Evolutionary conservation across 2,797 vertebrate species (phyloP).

Genomic region (Takifugu rubripes): DNA sequence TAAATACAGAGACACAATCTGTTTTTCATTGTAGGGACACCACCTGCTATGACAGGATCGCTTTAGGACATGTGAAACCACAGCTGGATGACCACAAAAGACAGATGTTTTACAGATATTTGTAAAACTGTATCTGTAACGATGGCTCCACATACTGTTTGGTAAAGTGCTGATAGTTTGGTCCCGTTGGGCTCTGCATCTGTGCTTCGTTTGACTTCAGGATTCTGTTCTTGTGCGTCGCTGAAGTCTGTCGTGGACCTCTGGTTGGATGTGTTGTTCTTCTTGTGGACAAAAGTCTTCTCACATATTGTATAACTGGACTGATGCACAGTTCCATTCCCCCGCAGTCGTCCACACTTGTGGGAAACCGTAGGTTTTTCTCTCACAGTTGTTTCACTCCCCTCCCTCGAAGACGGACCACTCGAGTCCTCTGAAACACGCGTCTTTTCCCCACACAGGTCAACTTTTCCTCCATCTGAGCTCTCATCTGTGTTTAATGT

Average conservation of each 20-base stretch:
- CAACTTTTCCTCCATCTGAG: constrained; percentile 20
- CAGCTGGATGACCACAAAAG: too few species aligned
- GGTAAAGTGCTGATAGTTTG: constrained; percentile 35
- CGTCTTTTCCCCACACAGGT: constrained; percentile 18
- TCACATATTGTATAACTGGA: constrained; percentile 23
- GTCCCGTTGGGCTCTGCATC: constrained; percentile 28
- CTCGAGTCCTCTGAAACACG: constrained; percentile 17
- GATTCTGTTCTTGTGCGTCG: constrained; percentile 12
- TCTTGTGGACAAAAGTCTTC: constrained; percentile 1
- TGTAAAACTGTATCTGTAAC: not conserved
- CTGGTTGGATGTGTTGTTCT: constrained; percentile 20
- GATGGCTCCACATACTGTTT: constrained; percentile 39
- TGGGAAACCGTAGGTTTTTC: constrained; percentile 30
- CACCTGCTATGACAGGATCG: too few species aligned
- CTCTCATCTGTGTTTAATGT: constrained; percentile 40
- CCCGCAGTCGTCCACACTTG: constrained; percentile 6
- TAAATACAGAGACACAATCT: constrained; percentile 27
- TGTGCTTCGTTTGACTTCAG: constrained; percentile 25
- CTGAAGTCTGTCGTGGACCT: constrained; percentile 6
- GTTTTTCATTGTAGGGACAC: not conserved
- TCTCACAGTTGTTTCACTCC: constrained; percentile 17
- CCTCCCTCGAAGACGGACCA: constrained; percentile 2
- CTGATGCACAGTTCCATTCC: constrained; percentile 20
- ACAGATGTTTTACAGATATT: not conserved
- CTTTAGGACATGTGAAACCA: too few species aligned